Conservation (phyloP, 2,797 vertebrate genomes). For the Rhinatrema bivittatum region DNA sequence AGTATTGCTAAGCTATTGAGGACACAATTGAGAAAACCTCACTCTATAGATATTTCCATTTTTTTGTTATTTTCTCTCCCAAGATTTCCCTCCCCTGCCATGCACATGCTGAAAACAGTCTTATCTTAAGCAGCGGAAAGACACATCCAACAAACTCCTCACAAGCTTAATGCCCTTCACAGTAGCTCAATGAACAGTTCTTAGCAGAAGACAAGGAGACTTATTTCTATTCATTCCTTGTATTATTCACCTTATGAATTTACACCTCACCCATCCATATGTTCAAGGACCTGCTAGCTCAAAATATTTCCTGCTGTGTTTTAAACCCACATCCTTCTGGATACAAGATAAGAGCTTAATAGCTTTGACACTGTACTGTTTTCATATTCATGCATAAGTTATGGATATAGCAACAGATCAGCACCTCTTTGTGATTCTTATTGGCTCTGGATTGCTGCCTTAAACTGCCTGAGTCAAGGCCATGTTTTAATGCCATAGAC, state of each 20-base stretch:
- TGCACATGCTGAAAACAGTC: accelerated
- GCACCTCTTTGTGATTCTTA: conserved; percentile 43
- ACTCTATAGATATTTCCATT: neutral
- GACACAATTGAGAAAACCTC: neutral
- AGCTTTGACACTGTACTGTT: conserved; percentile 19
- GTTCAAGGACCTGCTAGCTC: conserved; percentile 13
- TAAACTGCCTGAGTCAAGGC: conserved; percentile 44
- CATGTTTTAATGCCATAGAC: conserved; percentile 45
- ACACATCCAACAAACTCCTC: neutral
- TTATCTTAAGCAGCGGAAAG: neutral
- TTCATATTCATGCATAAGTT: conserved; percentile 36
- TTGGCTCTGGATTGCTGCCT: conserved; percentile 38
- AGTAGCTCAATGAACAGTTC: conserved; percentile 19
- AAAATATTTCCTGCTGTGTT: conserved; percentile 27
- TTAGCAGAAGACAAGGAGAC: conserved; percentile 22
- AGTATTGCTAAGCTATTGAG: accelerated
- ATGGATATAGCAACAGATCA: conserved; percentile 36
- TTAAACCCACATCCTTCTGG: conserved; percentile 27
- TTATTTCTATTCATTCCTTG: conserved; percentile 20
- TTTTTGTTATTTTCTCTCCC: neutral
- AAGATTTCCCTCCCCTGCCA: neutral
- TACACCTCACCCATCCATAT: conserved; percentile 16
- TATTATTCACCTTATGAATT: conserved; percentile 34
- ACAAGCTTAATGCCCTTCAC: conserved; percentile 13
- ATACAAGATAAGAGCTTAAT: conserved; percentile 32